Conservation (phyloP, 2,888 invertebrate species). For the Adineta ricciae region DNA sequence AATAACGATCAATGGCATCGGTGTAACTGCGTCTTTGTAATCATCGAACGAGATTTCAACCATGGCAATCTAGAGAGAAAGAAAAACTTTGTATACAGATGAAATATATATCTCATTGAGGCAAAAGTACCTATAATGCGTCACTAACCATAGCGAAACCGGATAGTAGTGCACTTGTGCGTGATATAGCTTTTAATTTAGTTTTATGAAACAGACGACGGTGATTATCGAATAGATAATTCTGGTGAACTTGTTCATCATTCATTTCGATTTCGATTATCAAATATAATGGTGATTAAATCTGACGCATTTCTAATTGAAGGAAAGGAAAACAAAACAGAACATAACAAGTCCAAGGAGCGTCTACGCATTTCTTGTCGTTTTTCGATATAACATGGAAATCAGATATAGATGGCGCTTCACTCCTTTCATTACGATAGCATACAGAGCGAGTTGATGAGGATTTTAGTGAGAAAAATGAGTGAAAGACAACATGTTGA, state of each 20-base stretch:
- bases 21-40: neutral
- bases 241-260: neutral
- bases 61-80: conserved; percentile 15
- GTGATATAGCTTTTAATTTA: conserved; percentile 83
- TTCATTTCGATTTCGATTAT: neutral
- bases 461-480: no score
- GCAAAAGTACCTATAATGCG: neutral
- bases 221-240: neutral
- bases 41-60: conserved; percentile 26
- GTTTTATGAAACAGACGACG: conserved; percentile 64
- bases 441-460: no score
- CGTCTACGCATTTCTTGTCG: neutral
- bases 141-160: conserved; percentile 73
- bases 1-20: neutral
- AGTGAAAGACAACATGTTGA: no score
- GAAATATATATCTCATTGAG: neutral
- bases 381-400: neutral
- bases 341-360: neutral
- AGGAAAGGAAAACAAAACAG: neutral
- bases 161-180: conserved; percentile 79
- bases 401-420: neutral
- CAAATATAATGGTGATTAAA: neutral
- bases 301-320: neutral
- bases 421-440: no score
- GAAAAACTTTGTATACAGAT: neutral